phyloP scores from a whole-genome alignment of 2,797 vertebrate species.

The Acanthurus tractus region DNA sequence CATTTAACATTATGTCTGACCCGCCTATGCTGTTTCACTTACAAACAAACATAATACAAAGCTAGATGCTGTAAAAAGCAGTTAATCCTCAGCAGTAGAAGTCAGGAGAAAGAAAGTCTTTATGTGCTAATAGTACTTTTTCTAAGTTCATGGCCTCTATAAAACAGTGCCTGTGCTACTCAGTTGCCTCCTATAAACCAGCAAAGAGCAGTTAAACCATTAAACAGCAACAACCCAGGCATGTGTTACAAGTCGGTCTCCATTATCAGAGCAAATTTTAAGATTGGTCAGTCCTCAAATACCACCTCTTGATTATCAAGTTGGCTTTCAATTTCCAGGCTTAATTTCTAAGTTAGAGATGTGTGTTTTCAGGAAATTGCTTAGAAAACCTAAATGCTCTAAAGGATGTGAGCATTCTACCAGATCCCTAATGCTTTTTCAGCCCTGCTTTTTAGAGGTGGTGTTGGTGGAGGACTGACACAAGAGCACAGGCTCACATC shows the following conservation, averaged over 20 bases:
- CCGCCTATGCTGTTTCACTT: no score
- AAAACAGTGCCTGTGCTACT: not conserved
- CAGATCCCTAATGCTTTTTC: not conserved
- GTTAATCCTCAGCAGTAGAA: not conserved
- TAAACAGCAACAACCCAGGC: not conserved
- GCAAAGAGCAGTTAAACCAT: not conserved
- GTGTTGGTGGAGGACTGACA: not conserved
- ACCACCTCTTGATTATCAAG: slow-evolving; percentile 14
- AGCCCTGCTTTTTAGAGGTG: not conserved
- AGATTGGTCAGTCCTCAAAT: not conserved
- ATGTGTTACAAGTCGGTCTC: not conserved
- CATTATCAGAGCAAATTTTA: not conserved
- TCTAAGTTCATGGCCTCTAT: not conserved
- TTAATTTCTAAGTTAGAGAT: not conserved
- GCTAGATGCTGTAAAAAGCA: no score
- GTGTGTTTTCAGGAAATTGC: slow-evolving; percentile 7
- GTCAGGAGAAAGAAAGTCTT: no score
- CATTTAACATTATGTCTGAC: no score
- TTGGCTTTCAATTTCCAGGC: not conserved
- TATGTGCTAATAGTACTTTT: not conserved
- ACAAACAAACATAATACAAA: no score
- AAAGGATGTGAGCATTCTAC: slow-evolving; percentile 4
- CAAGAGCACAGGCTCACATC: not conserved
- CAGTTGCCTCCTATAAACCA: not conserved
- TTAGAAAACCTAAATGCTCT: slow-evolving; percentile 2